These are phyloP conservation scores for Bimastos eiseni DNA, from an alignment of 2,888 invertebrate species.

Conservation along the genomic window DNA sequence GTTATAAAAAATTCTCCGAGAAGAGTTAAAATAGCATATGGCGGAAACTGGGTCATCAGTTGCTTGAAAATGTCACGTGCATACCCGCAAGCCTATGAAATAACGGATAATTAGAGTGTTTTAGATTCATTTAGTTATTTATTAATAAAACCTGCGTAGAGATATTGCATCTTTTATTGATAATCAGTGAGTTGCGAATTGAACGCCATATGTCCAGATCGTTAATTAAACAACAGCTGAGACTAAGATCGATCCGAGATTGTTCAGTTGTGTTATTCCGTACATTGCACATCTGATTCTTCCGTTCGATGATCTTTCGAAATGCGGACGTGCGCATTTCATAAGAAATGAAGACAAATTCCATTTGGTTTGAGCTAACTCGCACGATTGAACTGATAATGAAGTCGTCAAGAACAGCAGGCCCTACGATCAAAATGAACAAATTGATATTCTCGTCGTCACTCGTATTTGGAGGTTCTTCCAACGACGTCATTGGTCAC, in stretches of 20 bases:
- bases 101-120: too few species aligned
- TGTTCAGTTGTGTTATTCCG: background rate
- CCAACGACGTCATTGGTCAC: background rate
- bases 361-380: background rate
- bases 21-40: too few species aligned
- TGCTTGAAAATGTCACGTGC: too few species aligned
- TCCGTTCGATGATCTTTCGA: background rate
- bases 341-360: background rate
- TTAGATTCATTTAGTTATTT: too few species aligned
- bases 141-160: too few species aligned
- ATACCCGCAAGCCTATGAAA: too few species aligned
- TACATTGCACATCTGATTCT: background rate
- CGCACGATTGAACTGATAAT: background rate
- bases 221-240: background rate
- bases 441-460: background rate
- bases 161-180: too few species aligned
- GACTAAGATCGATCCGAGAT: background rate
- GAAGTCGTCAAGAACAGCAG: background rate
- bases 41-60: too few species aligned
- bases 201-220: too few species aligned
- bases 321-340: background rate
- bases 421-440: background rate
- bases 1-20: too few species aligned
- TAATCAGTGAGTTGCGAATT: too few species aligned
- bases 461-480: background rate